These are phyloP conservation scores for Oriolus oriolus DNA, from an alignment of 2,113 vertebrate species.

Conservation along the genomic window DNA sequence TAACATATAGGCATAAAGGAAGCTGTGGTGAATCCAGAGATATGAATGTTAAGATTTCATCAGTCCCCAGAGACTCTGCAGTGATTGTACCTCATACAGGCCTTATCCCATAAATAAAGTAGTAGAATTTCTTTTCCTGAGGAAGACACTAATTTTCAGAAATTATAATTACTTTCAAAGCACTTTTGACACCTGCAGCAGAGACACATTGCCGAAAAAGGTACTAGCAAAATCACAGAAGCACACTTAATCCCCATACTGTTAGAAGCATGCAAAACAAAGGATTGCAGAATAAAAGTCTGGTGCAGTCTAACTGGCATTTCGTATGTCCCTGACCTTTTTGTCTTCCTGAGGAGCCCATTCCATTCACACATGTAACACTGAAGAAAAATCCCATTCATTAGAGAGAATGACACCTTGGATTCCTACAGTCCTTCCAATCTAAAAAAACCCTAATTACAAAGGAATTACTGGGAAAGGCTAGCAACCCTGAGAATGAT, in stretches of 20 bases:
- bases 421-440: neutral
- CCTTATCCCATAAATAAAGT: neutral
- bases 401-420: neutral
- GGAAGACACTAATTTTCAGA: neutral
- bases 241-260: neutral
- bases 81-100: neutral
- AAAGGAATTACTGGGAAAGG: neutral
- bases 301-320: neutral
- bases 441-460: neutral
- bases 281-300: neutral
- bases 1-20: neutral
- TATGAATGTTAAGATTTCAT: neutral
- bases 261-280: neutral
- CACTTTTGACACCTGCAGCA: neutral
- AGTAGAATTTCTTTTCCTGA: neutral
- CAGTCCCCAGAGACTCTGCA: neutral
- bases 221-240: neutral
- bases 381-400: neutral
- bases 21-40: neutral
- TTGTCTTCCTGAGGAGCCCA: neutral
- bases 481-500: neutral
- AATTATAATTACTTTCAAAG: neutral
- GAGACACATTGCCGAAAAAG: neutral
- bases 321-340: neutral
- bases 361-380: neutral